Evolutionary conservation across 2,888 invertebrate genomes (phyloP).

Genomic region (Hoplodrina blanda): DNA sequence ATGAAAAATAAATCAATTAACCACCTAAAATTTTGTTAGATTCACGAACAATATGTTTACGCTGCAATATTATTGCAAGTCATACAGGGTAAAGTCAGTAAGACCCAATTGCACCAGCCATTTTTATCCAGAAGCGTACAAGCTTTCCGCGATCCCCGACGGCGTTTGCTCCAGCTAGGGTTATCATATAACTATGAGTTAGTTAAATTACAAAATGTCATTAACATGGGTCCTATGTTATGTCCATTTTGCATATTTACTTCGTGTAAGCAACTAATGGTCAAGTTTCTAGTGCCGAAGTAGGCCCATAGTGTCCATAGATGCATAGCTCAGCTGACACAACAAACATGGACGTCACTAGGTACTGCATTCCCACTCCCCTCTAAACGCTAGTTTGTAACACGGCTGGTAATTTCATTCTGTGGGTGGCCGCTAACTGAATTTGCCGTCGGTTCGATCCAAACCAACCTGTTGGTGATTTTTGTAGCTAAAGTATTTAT

Average conservation of each 20-base stretch:
- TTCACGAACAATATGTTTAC: not conserved
- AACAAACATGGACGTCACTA: constrained; percentile 15
- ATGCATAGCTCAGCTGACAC: too few relatives aligned
- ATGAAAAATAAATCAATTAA: not conserved
- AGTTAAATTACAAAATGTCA: too few relatives aligned
- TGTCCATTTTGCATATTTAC: too few relatives aligned
- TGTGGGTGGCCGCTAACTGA: constrained; percentile 23
- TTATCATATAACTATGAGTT: too few relatives aligned
- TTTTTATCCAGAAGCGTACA: too few relatives aligned
- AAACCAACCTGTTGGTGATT: constrained; percentile 37
- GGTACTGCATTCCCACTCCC: constrained; percentile 1
- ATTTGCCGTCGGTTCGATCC: constrained; percentile 16
- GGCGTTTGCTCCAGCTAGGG: too few relatives aligned
- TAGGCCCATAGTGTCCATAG: too few relatives aligned
- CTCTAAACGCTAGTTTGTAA: constrained; percentile 7
- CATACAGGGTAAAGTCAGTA: not conserved
- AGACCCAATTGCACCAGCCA: not conserved
- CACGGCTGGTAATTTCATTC: constrained; percentile 42
- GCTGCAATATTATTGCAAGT: not conserved
- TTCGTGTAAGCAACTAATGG: too few relatives aligned
- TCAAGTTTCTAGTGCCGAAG: too few relatives aligned
- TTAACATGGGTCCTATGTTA: too few relatives aligned
- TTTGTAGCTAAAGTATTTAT: constrained; percentile 31
- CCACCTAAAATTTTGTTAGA: not conserved
- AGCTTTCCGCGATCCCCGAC: too few relatives aligned